Evolutionary conservation across 2,797 vertebrate species (phyloP), one percentile per base, ranked within the genome.

Genomic region (Pachyuromys duprasi): DNA sequence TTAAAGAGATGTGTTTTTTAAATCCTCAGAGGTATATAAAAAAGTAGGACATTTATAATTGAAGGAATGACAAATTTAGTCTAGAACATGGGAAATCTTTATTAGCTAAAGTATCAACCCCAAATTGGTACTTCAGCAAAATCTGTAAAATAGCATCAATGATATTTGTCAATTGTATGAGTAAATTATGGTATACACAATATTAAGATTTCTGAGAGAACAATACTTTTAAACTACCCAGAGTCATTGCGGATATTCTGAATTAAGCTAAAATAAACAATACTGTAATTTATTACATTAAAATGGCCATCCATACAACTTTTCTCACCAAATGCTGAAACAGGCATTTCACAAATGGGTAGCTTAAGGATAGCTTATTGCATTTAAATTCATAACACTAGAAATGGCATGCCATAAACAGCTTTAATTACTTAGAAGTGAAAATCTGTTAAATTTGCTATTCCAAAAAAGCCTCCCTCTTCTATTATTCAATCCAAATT

Each of bases 191-290:
- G 2, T 82, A 2, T 93, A 93, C 86, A 63, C 70, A 87, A 53
- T 22, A 74, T 89, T 95, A 86, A 82, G 72, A 33, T 91, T 89
- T 24, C 49, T 42, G 36, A 82, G 31, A 86, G 39, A 78, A 84
- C 79, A 88, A 89, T 72, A 74, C 0, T 80, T 93, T 5, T 78
- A 90, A 93, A 80, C 4, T 11, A 90, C 87, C 7, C 82, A 17
- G 7, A 91, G 82, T 93, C 53, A 89, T 55, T n/a, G 86, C 78
- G 24, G 18, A 76, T 70, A 72, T 90, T 78, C 39, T n/a, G 24
- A 93, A 95, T 91, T 83, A 74, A 86, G 17, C 93, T 57, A 26
- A 95, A 84, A 83, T 87, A 93, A 93, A 90, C 74, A 26, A 49
- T 45, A 76, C 28, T 97, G 2, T 86, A 83, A 95, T 72, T 93